A percentile compares a stretch with the other conserved stretches of the same genome.
Conservation (phyloP, 2,113 vertebrate genomes). For the Thermophis baileyi region DNA sequence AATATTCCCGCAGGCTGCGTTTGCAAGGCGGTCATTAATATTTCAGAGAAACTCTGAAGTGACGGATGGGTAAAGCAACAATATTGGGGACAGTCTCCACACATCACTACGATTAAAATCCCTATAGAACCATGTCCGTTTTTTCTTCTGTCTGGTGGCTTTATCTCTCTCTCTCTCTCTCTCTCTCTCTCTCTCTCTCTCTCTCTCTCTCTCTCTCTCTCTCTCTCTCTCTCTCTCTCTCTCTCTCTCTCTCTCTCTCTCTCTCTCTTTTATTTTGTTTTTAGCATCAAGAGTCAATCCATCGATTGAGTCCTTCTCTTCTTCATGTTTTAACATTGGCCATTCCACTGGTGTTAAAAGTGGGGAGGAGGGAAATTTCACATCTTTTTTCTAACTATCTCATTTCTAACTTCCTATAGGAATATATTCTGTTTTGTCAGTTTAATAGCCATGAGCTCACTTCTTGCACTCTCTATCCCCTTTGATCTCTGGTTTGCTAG, state of each 20-base stretch:
- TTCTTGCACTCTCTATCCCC: constrained; percentile 32
- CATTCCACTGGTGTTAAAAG: constrained; percentile 24
- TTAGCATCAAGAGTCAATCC: background rate
- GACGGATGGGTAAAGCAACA: background rate
- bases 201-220: no score
- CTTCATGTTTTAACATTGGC: background rate
- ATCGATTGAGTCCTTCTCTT: background rate
- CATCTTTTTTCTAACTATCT: constrained; percentile 32
- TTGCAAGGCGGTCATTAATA: constrained; percentile 3
- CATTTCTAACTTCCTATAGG: constrained; percentile 35
- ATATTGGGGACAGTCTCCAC: no score
- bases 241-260: no score
- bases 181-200: no score
- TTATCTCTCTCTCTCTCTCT: background rate
- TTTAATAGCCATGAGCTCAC: constrained; percentile 55
- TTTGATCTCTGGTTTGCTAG: constrained; percentile 53
- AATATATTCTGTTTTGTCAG: constrained; percentile 36
- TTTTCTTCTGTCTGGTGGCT: background rate
- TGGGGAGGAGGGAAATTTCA: constrained; percentile 5
- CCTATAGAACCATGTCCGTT: background rate
- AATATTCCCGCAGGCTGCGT: constrained; percentile 16
- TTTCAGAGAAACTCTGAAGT: constrained; percentile 10
- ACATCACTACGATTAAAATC: background rate
- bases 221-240: no score
- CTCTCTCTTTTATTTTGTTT: background rate